Base-by-base conservation (phyloP, 2,797 vertebrate species). In the Lagocephalus sceleratus region DNA sequence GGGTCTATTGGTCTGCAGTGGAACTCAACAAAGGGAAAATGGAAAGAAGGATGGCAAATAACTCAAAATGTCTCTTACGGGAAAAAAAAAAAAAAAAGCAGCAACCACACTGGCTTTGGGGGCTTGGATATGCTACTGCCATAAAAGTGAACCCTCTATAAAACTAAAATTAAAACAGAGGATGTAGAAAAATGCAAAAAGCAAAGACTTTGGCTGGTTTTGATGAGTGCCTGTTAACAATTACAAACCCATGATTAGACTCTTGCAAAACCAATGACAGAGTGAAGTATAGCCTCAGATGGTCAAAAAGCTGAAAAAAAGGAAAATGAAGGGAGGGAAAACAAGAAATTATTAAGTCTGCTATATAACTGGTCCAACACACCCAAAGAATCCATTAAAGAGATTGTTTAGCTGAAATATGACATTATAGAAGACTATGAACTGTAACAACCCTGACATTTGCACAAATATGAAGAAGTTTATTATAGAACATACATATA, bases 151-250 rank as follows among this genome's bases (percentile, higher is more conserved):
- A 75, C 75, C 73, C 66, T 75, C 65, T n/a, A 76, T 85, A 82
- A 87, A 87, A 83, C 76, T 86, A 83, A 85, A 87, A 85, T 81
- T 81, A 81, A 85, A 84, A 78, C 60, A 53, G 60, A 71, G 76
- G 66, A 83, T 74, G 69, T 59, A 83, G 63, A 72, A 74, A 77
- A 81, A 75, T 63, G 66, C 65, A 75, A 38, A 39, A 63, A 57
- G 61, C 64, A 76, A 72, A 67, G 72, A 58, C 57, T 77, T 60
- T 47, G 67, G 76, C 74, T 72, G 72, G 71, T 78, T 85, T 81
- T 68, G 67, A 78, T 77, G 83, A 69, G 64, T 73, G 82, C 77
- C 84, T 88, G 88, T 81, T 82, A 90, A 87, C 85, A 88, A 89
- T 88, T 87, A 87, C 83, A 57, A 76, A 70, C 67, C 81, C 82